These are phyloP conservation scores for Amblyteles armatorius DNA, from an alignment of 2,888 invertebrate genomes.

Conservation along the genomic window DNA sequence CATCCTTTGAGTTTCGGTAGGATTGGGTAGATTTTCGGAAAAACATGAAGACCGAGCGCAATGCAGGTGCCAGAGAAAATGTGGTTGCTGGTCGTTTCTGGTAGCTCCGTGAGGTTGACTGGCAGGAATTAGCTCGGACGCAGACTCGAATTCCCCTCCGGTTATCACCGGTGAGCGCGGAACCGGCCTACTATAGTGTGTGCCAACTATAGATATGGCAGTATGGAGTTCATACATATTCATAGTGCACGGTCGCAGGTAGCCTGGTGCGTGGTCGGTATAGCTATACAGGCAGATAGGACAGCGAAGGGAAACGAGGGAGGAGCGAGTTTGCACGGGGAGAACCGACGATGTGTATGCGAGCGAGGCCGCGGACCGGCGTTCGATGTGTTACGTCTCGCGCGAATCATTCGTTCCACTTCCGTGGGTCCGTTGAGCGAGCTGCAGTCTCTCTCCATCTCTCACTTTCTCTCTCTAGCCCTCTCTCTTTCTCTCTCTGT, in stretches of 20 bases:
- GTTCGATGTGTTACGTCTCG: constrained; percentile 54
- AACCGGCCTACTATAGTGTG: constrained; percentile 15
- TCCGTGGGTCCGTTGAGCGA: constrained; percentile 41
- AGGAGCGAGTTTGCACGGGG: constrained; percentile 25
- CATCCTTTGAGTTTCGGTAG: too few species aligned
- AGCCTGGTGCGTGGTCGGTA: not conserved
- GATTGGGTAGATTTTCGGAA: not conserved
- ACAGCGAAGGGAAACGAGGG: constrained; percentile 18
- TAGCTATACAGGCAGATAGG: constrained; percentile 11
- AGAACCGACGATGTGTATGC: constrained; percentile 31
- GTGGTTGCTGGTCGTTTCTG: constrained; percentile 1
- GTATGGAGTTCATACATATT: constrained; percentile 70
- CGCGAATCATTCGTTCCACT: constrained; percentile 69
- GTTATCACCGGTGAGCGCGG: constrained; percentile 20
- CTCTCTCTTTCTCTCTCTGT: not conserved
- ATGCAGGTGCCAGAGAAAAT: constrained; percentile 1
- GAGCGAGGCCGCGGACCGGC: constrained; percentile 28
- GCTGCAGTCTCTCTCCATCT: not conserved
- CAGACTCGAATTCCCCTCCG: constrained; percentile 30
- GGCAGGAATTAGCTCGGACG: constrained; percentile 69
- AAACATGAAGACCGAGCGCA: not conserved
- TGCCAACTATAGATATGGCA: constrained; percentile 9
- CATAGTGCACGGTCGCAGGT: constrained; percentile 53
- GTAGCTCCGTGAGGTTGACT: constrained; percentile 71
- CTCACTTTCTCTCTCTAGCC: too few species aligned